Conservation (phyloP, 2,113 vertebrate species). For the Synodontis membranacea region DNA sequence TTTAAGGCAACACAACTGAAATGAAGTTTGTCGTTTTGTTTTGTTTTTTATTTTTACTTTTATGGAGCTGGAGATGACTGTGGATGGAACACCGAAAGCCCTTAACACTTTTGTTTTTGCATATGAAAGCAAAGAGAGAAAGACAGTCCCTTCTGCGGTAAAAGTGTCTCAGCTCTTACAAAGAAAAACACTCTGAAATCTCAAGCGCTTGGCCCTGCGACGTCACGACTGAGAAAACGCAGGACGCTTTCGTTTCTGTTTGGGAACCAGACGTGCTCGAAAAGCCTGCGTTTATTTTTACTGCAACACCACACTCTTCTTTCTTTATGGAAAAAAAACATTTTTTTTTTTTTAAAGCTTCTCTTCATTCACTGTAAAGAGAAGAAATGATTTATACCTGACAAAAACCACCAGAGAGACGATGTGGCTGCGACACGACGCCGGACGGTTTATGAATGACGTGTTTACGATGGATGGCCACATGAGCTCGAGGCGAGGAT, state of each 20-base stretch:
- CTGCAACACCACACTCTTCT: neutral
- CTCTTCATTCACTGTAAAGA: neutral
- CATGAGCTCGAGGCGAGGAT: slow-evolving; percentile 10
- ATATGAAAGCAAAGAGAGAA: slow-evolving; percentile 70
- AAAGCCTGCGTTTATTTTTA: neutral
- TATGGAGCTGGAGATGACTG: slow-evolving; percentile 75
- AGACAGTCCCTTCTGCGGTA: slow-evolving; percentile 61
- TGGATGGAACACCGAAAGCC: slow-evolving; percentile 88
- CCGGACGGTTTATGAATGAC: neutral
- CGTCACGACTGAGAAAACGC: slow-evolving; percentile 1
- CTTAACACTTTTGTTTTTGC: slow-evolving; percentile 70
- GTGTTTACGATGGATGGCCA: neutral
- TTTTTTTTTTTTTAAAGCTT: neutral
- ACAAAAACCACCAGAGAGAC: neutral
- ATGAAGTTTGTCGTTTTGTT: slow-evolving; percentile 66
- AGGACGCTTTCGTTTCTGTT: neutral
- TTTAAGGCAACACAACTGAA: slow-evolving; percentile 95
- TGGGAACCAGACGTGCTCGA: neutral
- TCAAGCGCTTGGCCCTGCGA: neutral
- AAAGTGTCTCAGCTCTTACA: slow-evolving; percentile 61
- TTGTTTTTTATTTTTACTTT: slow-evolving; percentile 57
- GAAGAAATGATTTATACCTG: neutral
- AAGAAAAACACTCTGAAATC: neutral
- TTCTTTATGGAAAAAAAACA: too few species aligned
- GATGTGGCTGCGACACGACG: too few species aligned